A percentile compares a stretch with the other conserved stretches of the same genome.
These are phyloP conservation scores for Parnassius mnemosyne DNA, from an alignment of 2,888 invertebrate genomes.

Conservation along the genomic window DNA sequence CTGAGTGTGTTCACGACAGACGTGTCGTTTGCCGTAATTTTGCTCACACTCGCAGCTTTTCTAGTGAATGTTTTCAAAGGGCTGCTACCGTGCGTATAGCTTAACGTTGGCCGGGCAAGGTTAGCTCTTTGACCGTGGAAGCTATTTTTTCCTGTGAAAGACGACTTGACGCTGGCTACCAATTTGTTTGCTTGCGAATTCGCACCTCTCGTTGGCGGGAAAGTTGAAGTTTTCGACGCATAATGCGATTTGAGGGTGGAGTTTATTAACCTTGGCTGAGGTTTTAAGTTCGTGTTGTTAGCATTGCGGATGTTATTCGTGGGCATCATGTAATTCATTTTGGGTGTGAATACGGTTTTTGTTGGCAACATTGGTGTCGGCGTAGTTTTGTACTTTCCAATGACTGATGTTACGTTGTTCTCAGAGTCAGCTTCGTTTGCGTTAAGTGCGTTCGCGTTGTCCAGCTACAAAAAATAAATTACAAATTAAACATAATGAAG, in stretches of 20 bases:
- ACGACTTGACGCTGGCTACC: constrained; percentile 49
- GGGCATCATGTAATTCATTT: constrained; percentile 72
- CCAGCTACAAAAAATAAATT: constrained; percentile 51
- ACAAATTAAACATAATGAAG: too few species aligned
- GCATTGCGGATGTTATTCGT: constrained; percentile 70
- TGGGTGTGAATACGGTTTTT: constrained; percentile 65
- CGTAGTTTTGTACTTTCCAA: constrained; percentile 72
- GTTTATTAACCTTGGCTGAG: constrained; percentile 56
- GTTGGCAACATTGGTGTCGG: constrained; percentile 69
- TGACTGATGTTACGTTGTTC: constrained; percentile 70
- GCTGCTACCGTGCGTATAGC: constrained; percentile 62
- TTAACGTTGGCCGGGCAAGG: constrained; percentile 58
- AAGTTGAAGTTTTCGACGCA: constrained; percentile 69
- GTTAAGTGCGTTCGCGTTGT: constrained; percentile 65
- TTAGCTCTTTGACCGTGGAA: constrained; percentile 73
- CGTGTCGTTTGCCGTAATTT: constrained; percentile 51
- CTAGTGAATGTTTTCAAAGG: constrained; percentile 65
- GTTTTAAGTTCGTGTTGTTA: constrained; percentile 65
- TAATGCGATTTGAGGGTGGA: constrained; percentile 60
- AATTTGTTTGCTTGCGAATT: constrained; percentile 60
- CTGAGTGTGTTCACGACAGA: constrained; percentile 49
- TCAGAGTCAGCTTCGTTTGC: constrained; percentile 69
- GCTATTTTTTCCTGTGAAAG: constrained; percentile 62
- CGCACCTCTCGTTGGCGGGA: constrained; percentile 73
- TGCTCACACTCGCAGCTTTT: constrained; percentile 53